phyloP scores from a whole-genome alignment of 2,888 invertebrate species.

The Agonopterix alstromeriana region DNA sequence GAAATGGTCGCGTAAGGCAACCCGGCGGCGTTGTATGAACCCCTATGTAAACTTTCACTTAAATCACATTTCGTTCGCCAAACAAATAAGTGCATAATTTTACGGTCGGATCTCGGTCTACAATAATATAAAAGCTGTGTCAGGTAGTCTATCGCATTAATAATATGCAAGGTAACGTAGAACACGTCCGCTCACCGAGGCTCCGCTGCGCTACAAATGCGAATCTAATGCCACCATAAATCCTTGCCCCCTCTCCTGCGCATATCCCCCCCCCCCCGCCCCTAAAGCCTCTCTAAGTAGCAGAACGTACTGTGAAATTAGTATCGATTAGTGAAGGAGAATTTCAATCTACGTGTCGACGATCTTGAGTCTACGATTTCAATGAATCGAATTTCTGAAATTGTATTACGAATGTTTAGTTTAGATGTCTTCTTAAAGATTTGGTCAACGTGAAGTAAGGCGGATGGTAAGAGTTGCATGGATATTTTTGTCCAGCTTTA shows the following conservation, averaged over 20 bases:
- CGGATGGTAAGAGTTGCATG: too few species aligned
- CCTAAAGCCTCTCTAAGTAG: slow-evolving; percentile 34
- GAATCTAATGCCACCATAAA: slow-evolving; percentile 66
- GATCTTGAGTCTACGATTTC: slow-evolving; percentile 22
- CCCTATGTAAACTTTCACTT: too few species aligned
- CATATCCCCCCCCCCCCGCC: slow-evolving; percentile 23
- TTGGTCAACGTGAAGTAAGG: too few species aligned
- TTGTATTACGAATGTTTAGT: too few species aligned
- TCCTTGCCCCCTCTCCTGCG: slow-evolving; percentile 42
- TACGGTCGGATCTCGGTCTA: too few species aligned
- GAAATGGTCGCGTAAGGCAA: too few species aligned
- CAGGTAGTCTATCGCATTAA: slow-evolving; percentile 18
- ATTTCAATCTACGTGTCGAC: slow-evolving; percentile 40
- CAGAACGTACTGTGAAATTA: slow-evolving; percentile 52
- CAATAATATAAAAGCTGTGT: too few species aligned
- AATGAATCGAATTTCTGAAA: background rate
- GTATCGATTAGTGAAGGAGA: slow-evolving; percentile 57
- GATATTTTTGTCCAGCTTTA: too few species aligned
- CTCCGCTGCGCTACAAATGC: slow-evolving; percentile 40
- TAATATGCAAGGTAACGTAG: slow-evolving; percentile 24
- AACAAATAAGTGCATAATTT: too few species aligned
- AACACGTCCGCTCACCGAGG: slow-evolving; percentile 27
- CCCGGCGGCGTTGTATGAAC: too few species aligned
- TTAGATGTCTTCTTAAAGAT: too few species aligned
- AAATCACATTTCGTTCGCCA: too few species aligned